Percentiles rank a stretch among this genome's conserved stretches.
phyloP scores from a whole-genome alignment of 2,888 invertebrate species.

The Spicauda simplicius region DNA sequence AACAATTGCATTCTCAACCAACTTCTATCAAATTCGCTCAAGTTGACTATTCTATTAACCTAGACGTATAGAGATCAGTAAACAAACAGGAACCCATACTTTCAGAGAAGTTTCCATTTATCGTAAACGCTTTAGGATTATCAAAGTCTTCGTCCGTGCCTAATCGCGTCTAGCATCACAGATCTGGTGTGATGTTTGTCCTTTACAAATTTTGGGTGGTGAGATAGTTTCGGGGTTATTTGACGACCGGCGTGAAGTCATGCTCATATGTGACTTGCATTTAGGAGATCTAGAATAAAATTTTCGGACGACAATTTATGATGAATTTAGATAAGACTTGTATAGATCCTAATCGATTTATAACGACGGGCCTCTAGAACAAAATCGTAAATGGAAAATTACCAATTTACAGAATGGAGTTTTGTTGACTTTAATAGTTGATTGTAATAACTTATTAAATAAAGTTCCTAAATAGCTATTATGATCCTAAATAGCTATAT shows the following conservation, averaged over 20 bases:
- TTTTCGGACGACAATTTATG: too few relatives aligned
- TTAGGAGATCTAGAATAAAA: too few relatives aligned
- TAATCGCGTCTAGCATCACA: constrained; percentile 55
- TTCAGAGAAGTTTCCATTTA: constrained; percentile 4
- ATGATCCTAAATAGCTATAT: too few relatives aligned
- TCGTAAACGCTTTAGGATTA: constrained; percentile 27
- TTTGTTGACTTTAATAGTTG: too few relatives aligned
- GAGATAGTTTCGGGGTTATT: not conserved
- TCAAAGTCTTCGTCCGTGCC: constrained; percentile 28
- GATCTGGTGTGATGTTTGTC: constrained; percentile 30
- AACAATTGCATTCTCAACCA: not conserved
- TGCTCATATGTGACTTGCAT: too few relatives aligned
- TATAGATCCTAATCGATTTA: too few relatives aligned
- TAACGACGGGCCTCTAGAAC: too few relatives aligned
- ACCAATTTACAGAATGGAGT: too few relatives aligned
- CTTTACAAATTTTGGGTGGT: constrained; percentile 17
- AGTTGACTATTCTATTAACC: constrained; percentile 76
- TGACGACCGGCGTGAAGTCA: not conserved
- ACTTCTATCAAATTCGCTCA: constrained; percentile 58
- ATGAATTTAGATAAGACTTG: too few relatives aligned
- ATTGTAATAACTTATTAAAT: too few relatives aligned
- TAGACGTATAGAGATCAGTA: constrained; percentile 61
- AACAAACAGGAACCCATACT: constrained; percentile 44
- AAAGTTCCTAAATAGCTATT: too few relatives aligned
- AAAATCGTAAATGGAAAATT: too few relatives aligned